Base-by-base conservation (phyloP, 2,113 vertebrate genomes). In the Actenoides lindsayi region DNA sequence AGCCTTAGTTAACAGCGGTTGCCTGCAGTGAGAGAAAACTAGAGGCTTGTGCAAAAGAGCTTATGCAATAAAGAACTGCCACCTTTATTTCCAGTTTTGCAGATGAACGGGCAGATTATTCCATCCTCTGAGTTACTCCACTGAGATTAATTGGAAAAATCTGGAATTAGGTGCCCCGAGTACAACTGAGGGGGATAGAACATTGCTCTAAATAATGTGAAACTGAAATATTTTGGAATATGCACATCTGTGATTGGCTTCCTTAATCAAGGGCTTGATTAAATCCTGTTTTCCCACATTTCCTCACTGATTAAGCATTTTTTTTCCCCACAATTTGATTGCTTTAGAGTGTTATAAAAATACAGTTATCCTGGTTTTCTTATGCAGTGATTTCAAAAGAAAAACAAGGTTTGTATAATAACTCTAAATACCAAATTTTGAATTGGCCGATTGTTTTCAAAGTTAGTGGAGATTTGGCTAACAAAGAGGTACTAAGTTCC, bases 251-350 rank as follows among this genome's bases (percentile, higher is more conserved):
- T 86, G 71, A 86, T 81, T 81, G 71, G 50, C 64, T 95, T 73
- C 75, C 82, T 94, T n/a, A n/a, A n/a, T n/a, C n/a, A 95, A 86
- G 90, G 67, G 70, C 60, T 94, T 90, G 68, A 89, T 92, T 95
- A 94, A 95, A 83, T 80, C 46, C 46, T 70, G 23, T 78, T 23
- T 95, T 96, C 67, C n/a, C 2, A 11, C 42, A 93, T 89, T 96
- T 96, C 60, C 71, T 94, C 48, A 31, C 42, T 89, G 87, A 95
- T 50, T 94, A 83, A 86, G 71, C 54, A 25, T 54, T 92, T 96
- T 81, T 65, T 63, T 74, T 4, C 16, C 16, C 16, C 83, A 35
- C 57, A 42, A n/a, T 95, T 95, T 81, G 78, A 83, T 90, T 94
- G 71, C 84, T 93, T 80, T 59, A 68, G 65, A 73, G 42, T 90